Evolutionary conservation across 2,888 invertebrate species (phyloP).

Genomic region (Andricus curvator): DNA sequence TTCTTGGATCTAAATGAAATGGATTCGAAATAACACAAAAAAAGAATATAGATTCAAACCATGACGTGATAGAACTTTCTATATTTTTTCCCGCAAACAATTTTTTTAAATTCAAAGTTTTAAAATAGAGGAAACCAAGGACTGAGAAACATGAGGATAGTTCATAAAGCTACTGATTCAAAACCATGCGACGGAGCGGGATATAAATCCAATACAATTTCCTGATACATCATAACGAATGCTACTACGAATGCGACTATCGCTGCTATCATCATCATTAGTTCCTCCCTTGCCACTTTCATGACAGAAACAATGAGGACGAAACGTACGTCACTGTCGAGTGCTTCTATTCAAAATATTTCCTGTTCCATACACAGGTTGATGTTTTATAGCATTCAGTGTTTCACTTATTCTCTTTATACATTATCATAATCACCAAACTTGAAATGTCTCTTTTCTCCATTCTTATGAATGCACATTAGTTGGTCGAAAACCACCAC

Average conservation of each 20-base stretch:
- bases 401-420: neutral
- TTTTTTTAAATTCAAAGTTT: neutral
- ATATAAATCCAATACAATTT: slow-evolving; percentile 24
- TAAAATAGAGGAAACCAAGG: neutral
- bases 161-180: neutral
- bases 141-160: neutral
- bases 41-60: too few relatives aligned
- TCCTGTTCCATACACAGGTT: neutral
- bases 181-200: neutral
- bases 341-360: neutral
- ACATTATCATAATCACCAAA: neutral
- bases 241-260: neutral
- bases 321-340: neutral
- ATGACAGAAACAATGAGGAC: slow-evolving; percentile 2
- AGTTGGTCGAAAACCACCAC: neutral
- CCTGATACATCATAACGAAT: slow-evolving; percentile 34
- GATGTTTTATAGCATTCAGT: neutral
- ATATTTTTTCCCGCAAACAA: neutral
- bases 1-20: too few relatives aligned
- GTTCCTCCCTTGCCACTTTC: slow-evolving; percentile 24
- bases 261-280: slow-evolving; percentile 16
- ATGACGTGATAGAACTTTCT: neutral
- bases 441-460: neutral
- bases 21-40: too few relatives aligned
- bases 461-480: neutral